Evolutionary conservation across 1,140 invertebrate species (phyloP), one percentile per base, ranked within the genome.

Genomic region (Camponotus pennsylvanicus): DNA sequence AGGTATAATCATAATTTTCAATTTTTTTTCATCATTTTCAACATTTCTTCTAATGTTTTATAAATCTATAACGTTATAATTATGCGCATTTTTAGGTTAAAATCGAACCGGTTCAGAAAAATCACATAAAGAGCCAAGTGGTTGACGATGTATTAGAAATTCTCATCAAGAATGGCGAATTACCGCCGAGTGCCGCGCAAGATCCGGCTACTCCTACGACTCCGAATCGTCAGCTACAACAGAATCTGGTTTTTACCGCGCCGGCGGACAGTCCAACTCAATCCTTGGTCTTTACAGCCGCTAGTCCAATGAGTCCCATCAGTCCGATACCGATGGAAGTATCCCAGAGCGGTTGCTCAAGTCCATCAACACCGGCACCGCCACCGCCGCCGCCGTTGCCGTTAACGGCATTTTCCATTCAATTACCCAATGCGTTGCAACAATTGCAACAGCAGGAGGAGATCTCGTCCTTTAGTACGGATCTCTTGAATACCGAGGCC

Each of bases 141-240:
- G 98, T 99, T 83, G 98, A 99, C 92, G 98, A 99, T 94, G 98
- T 99, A 0, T 94, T 99, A n/a, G 98, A 99, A 92, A 99, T 99
- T 90, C 95, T 99, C 0, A 99, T 99, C 27, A 97, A 98, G 93
- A 98, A 98, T 93, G 98, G 98, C 63, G 98, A 99, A 92, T 93
- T 99, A 27, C 98, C 98, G 1, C 97, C 98, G 2, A 98, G 98
- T 92, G 98, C 98, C 1, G 98, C 97, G 7, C 97, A 97, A 80
- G 97, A 98, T 89, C 97, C 97, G 13, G 95, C 96, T 6, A 97
- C 97, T 0, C 97, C 97, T n/a, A 96, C 96, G 0, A 96, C 96
- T 2, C 96, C 95, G 1, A 93, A 94, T 89, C 93, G 93, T 64
- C 94, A 95, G 66, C 86, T 95, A 0, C 94, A 94, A 21, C 94